Base-by-base conservation (phyloP, 2,888 invertebrate species). In the Orgyia antiqua region DNA sequence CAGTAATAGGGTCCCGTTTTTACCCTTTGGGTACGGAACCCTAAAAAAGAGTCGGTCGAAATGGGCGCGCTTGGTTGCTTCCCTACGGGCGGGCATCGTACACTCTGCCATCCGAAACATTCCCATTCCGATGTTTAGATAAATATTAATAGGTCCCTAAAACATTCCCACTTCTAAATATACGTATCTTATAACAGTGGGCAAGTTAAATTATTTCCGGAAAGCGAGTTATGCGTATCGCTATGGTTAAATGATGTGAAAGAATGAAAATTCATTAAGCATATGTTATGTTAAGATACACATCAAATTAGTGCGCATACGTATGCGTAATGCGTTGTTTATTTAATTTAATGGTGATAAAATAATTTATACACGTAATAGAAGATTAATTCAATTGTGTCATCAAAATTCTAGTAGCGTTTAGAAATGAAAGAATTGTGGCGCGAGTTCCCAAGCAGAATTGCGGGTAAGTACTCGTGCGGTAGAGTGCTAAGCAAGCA, bases 71-170 rank as follows among this genome's bases (percentile, higher is more conserved):
- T 71, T 68, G 65, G 72, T 45, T 80, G 80, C 60, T 47, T 69
- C 68, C 64, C 70, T 49, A 64, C 70, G 52, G 73, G 60, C 62
- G 64, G 48, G 64, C 62, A 51, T 45, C 66, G 63, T 60, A 68
- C 68, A 58, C 60, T 64, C 57, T 52, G 45, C 70, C 60, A 67
- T 59, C 65, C 61, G 50, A 56, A 60, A 66, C 70, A 74, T 79
- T 78, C 68, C 69, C 71, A 77, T 80, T 79, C 70, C 58, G 80
- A 82, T 82, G 72, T 63, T 72, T 69, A 80, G 82, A 86, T 84
- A 82, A 82, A 77, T 73, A 74, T 75, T 76, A 72, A 75, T 76
- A 75, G 69, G 67, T 63, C 68, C 63, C 60, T 53, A 42, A 45
- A 53, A 48, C 47, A 59, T 56, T 67, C 57, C 63, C 59, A 68